Conservation (phyloP, 2,113 vertebrate species). For the Felis catus region F.catus_Fca126_mat1.0 CM031412.1:73353501-73354000, state of each 20-base stretch:
- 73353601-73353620: neutral
- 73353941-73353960: neutral
- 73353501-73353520: neutral
- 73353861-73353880: neutral
- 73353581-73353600: neutral
- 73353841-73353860: neutral
- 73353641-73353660: neutral
- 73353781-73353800: neutral
- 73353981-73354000: neutral
- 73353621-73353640: neutral
- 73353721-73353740: neutral
- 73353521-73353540: neutral
- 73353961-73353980: neutral
- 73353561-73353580: neutral
- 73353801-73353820: neutral
- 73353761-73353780: neutral
- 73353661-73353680: accelerated
- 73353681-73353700: neutral
- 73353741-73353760: neutral
- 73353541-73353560: neutral
- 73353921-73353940: neutral
- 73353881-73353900: neutral
- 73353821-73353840: neutral
- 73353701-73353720: neutral
- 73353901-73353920: neutral